Evolutionary conservation across 2,888 invertebrate genomes (phyloP), one percentile per base, ranked within the genome.

Genomic region (Sesia bembeciformis): DNA sequence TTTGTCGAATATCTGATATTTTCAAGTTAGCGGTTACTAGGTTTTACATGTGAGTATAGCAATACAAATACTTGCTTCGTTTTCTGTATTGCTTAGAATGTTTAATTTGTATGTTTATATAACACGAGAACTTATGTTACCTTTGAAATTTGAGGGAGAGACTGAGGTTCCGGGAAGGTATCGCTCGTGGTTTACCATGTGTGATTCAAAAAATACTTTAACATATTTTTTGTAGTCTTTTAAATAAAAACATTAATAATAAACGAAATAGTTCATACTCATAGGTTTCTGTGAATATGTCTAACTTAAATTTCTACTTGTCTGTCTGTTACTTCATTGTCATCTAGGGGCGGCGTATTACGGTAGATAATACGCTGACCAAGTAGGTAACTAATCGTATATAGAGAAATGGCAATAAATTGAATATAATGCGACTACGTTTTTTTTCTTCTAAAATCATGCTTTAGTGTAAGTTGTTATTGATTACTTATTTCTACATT

Each of bases 101-200:
- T 62, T 56, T 63, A 65, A 72, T 68, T 49, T 57, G 62, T 54
- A 49, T 59, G 57, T 67, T 73, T 70, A 62, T 63, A 56, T 57
- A 42, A 41, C 59, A 56, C 57, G 59, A 64, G 43, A 67, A 62
- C 55, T 57, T 63, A 61, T 65, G 64, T 69, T 76, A 70, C 72
- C 72, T 69, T 70, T 74, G 72, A 78, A 78, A 88, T 78, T 83
- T 78, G 75, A 85, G 89, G 89, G 89, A 89, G 89, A 89, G 89
- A 89, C 89, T 76, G 67, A 46, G 46, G 46, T 8, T 46, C 46
- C 5, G n/a, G 4, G 46, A 8, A 8, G 8, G 67, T 77, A 71
- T 70, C 65, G 63, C 67, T 76, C 70, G 65, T 71, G 72, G 64
- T 72, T 66, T 72, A 66, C 72, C 81, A 85, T 84, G 83, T 81